Percentiles rank a stretch among this genome's conserved stretches.
Evolutionary conservation across 2,797 vertebrate species (phyloP).

Genomic region (Hoplostethus atlanticus): DNA sequence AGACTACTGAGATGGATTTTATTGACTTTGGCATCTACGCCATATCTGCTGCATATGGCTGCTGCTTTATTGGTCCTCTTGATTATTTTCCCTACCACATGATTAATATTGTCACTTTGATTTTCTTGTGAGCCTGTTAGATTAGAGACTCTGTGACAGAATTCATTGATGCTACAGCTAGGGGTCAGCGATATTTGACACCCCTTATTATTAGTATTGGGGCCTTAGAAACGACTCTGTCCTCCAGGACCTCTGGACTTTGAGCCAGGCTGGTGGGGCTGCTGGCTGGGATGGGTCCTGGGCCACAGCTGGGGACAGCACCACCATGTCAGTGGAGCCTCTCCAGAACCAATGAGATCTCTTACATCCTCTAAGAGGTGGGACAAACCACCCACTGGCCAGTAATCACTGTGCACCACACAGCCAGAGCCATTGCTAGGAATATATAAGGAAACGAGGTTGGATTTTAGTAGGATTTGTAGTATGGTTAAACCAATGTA

Average conservation of each 20-base stretch:
- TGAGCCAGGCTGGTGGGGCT: constrained; percentile 21
- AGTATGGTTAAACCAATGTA: not conserved
- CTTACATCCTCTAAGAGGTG: constrained; percentile 44
- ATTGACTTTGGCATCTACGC: constrained; percentile 9
- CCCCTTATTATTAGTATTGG: constrained; percentile 33
- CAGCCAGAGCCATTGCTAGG: constrained; percentile 14
- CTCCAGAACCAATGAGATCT: constrained; percentile 69
- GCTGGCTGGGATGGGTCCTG: constrained; percentile 56
- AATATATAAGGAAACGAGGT: constrained; percentile 22
- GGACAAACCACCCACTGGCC: constrained; percentile 47
- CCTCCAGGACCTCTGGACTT: constrained; percentile 39
- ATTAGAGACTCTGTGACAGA: constrained; percentile 42
- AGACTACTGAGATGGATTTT: constrained; percentile 1
- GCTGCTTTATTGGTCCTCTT: constrained; percentile 55
- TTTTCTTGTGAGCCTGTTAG: constrained; percentile 56
- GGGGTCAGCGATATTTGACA: constrained; percentile 37
- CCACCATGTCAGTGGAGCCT: constrained; percentile 60
- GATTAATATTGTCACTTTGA: constrained; percentile 79
- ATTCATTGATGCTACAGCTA: constrained; percentile 40
- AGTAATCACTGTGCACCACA: constrained; percentile 27
- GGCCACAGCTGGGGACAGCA: constrained; percentile 58
- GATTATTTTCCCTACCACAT: constrained; percentile 72
- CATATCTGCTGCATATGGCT: constrained; percentile 32
- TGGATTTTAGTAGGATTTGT: constrained; percentile 2
- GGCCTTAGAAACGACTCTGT: constrained; percentile 41